Base-by-base conservation (phyloP, 2,888 invertebrate genomes). In the Melipona bicolor region DNA sequence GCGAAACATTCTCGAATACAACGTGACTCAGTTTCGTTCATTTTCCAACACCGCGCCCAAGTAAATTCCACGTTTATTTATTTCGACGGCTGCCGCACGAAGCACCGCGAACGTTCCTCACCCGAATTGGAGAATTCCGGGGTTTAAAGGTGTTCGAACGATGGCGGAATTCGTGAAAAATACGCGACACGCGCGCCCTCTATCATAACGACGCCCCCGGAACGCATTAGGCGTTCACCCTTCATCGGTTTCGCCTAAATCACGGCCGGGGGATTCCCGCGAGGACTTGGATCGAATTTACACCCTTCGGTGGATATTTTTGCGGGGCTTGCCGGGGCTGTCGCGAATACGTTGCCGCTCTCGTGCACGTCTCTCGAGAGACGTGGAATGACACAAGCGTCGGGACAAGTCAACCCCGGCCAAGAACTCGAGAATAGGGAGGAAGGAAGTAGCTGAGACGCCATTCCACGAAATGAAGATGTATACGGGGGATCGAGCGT, bases 401-500 rank as follows among this genome's bases (percentile, higher is more conserved):
- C 80, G 76, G 70, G 70, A 61, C 27, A 62, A 77, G 73, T 49
- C 75, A 65, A 59, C 65, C 74, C 62, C 73, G 19, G 43, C 17
- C 59, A 43, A 52, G 64, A 59, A 61, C 52, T 49, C 72, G 67
- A 43, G 54, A 56, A 67, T 24, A 17, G 52, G 15, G 19, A 11
- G 62, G 65, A 56, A 68, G 36, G 56, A 27, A 27, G 71, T 64
- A 32, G 32, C 19, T 36, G 64, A 65, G 64, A 65, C 69, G 83
- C 73, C 78, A 87, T 89, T 89, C 75, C 80, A 27, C 32, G 86
- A 74, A 91, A 91, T 91, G 88, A 92, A 92, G 90, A 92, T 89
- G 86, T 89, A 91, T 91, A 87, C 89, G 85, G 83, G 83, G 85
- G 88, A 90, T 91, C 78, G 78, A 84, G 77, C 77, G 70, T 74